Percentiles rank a stretch among this genome's conserved stretches.
These are phyloP conservation scores for Pan paniscus DNA, from an alignment of 2,113 vertebrate species.

Conservation along the genomic window DNA sequence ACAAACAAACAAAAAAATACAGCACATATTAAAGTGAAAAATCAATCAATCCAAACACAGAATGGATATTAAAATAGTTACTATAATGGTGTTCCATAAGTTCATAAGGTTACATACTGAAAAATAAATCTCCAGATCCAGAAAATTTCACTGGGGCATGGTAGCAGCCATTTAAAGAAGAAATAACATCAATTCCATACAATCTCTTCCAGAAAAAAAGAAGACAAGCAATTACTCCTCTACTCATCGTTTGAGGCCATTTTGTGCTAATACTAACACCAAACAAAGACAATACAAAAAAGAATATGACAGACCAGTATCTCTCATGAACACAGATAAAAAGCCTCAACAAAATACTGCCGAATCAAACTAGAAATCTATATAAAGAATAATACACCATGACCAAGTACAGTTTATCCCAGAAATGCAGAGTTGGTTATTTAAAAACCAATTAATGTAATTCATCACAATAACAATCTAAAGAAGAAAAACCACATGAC, in stretches of 20 bases:
- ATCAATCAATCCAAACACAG: slow-evolving; percentile 12
- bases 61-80: slow-evolving; percentile 41
- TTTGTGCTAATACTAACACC: neutral
- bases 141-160: neutral
- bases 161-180: neutral
- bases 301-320: neutral
- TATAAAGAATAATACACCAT: neutral
- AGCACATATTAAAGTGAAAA: slow-evolving; percentile 13
- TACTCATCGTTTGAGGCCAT: neutral
- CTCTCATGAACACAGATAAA: neutral
- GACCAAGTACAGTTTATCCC: neutral
- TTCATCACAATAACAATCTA: neutral
- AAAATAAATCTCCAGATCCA: neutral
- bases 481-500: neutral
- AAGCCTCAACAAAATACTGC: neutral
- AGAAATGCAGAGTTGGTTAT: neutral
- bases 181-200: neutral
- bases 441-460: slow-evolving; percentile 32
- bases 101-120: slow-evolving; percentile 2
- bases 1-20: neutral
- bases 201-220: slow-evolving; percentile 19
- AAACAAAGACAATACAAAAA: neutral
- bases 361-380: slow-evolving; percentile 4
- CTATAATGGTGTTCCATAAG: neutral
- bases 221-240: neutral